Evolutionary conservation across 2,888 invertebrate genomes (phyloP).

Genomic region (Drosophila neotestacea): DNA sequence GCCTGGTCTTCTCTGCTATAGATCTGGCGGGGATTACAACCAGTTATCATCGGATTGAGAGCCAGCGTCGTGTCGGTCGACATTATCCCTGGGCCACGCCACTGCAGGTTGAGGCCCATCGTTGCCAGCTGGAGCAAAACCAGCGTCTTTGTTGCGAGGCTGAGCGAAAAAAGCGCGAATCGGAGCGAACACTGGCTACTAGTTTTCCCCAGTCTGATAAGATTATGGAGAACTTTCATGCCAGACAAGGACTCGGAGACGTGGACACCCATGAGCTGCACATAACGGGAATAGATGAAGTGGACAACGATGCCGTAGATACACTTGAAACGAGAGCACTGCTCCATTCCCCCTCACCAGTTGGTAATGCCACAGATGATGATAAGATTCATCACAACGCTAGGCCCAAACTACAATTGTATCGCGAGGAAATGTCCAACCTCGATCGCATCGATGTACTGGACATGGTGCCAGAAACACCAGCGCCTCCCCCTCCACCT

Average conservation of each 20-base stretch:
- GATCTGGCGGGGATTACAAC: slow-evolving; percentile 90
- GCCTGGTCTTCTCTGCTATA: slow-evolving; percentile 89
- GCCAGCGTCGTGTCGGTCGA: slow-evolving; percentile 90
- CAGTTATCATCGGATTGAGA: slow-evolving; percentile 91
- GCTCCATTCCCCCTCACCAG: slow-evolving; percentile 47
- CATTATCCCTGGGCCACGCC: slow-evolving; percentile 90
- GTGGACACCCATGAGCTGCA: slow-evolving; percentile 59
- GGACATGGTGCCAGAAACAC: slow-evolving; percentile 85
- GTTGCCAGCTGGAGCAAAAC: slow-evolving; percentile 67
- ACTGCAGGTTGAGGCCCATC: slow-evolving; percentile 78
- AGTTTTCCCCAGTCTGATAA: slow-evolving; percentile 83
- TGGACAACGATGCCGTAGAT: slow-evolving; percentile 71
- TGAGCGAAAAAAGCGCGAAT: slow-evolving; percentile 69
- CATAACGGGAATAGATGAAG: slow-evolving; percentile 69
- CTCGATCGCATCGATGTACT: slow-evolving; percentile 70
- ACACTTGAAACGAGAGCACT: slow-evolving; percentile 66
- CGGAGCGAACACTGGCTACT: slow-evolving; percentile 68
- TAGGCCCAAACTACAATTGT: slow-evolving; percentile 47
- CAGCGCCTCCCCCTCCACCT: slow-evolving; percentile 86
- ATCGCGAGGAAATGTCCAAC: slow-evolving; percentile 48
- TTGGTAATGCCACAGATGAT: slow-evolving; percentile 78
- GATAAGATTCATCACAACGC: slow-evolving; percentile 74
- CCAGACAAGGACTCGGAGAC: slow-evolving; percentile 15
- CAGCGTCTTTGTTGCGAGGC: slow-evolving; percentile 70
- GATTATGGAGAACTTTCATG: slow-evolving; percentile 82